Conservation (phyloP, 2,797 vertebrate genomes). For the Acanthornis magna region DNA sequence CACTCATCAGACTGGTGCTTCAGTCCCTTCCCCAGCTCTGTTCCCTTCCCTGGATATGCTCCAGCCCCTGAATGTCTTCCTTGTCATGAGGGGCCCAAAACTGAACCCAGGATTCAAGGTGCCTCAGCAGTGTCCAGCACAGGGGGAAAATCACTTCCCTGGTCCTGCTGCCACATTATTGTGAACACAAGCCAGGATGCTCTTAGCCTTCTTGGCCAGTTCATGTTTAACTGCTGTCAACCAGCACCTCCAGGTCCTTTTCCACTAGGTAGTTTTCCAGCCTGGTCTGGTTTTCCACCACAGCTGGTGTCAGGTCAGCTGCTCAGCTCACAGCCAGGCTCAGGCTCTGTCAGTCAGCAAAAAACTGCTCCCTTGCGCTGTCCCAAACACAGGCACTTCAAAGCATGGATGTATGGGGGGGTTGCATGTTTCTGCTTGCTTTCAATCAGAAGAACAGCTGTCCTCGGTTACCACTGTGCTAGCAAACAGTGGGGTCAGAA, state of each 20-base stretch:
- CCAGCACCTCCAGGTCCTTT: not conserved
- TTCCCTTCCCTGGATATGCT: not conserved
- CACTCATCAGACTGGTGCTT: not conserved
- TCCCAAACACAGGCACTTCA: not conserved
- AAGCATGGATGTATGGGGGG: no score
- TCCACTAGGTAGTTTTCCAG: not conserved
- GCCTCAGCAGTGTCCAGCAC: not conserved
- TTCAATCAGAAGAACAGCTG: not conserved
- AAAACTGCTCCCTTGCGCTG: not conserved
- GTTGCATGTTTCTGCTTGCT: not conserved
- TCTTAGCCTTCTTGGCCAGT: not conserved
- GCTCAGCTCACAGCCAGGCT: not conserved
- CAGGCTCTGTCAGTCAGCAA: not conserved
- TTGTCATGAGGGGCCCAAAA: not conserved
- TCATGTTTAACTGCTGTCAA: not conserved
- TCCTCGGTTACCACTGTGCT: not conserved
- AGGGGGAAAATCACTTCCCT: not conserved
- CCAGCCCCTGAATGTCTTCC: not conserved
- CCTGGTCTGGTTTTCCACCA: not conserved
- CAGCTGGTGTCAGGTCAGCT: rapidly evolving
- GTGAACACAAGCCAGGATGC: not conserved
- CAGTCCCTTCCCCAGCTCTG: not conserved
- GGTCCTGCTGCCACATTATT: not conserved
- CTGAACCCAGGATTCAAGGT: not conserved
- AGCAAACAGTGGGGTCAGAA: not conserved